A percentile compares a stretch with the other conserved stretches of the same genome.
These are phyloP conservation scores for Chionoecetes opilio DNA, from an alignment of 1,140 invertebrate species.

Conservation along the genomic window DNA sequence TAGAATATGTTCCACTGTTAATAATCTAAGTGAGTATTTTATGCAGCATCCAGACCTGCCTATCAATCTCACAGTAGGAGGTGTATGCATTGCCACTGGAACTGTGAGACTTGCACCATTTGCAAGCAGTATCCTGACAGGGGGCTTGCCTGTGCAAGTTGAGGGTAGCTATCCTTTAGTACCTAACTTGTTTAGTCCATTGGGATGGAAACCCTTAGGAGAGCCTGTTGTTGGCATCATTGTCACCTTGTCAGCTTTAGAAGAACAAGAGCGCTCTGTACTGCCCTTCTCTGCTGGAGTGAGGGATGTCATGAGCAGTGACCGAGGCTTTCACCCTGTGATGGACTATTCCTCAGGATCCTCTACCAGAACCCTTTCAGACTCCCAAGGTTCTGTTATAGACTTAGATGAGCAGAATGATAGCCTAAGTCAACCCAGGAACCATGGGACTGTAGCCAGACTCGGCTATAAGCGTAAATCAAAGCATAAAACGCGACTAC, in stretches of 20 bases:
- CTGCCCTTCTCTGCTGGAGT: not conserved
- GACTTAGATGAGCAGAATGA: conserved; percentile 19
- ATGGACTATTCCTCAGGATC: conserved; percentile 16
- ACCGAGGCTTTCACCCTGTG: not conserved
- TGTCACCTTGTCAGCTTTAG: conserved; percentile 38
- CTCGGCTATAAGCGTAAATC: not conserved
- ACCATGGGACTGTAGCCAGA: not conserved
- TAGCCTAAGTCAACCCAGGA: not conserved
- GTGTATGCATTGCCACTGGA: conserved; percentile 57
- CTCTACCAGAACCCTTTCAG: not conserved
- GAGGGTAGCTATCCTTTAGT: conserved; percentile 61
- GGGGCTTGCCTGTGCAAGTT: conserved; percentile 31
- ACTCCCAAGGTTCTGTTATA: not conserved
- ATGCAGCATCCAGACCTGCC: conserved; percentile 60
- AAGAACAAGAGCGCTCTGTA: not conserved
- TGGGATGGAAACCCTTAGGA: conserved; percentile 32
- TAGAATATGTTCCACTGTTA: conserved; percentile 37
- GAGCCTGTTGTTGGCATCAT: conserved; percentile 59
- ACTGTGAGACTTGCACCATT: conserved; percentile 50
- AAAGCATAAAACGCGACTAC: not conserved
- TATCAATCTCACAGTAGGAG: conserved; percentile 67
- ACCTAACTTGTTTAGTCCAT: conserved; percentile 53
- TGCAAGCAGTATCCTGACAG: conserved; percentile 12
- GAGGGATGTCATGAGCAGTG: not conserved
- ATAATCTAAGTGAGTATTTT: conserved; percentile 58